Evolutionary conservation across 2,888 invertebrate species (phyloP), one percentile per base, ranked within the genome.

Genomic region (Chrysomela aeneicollis): DNA sequence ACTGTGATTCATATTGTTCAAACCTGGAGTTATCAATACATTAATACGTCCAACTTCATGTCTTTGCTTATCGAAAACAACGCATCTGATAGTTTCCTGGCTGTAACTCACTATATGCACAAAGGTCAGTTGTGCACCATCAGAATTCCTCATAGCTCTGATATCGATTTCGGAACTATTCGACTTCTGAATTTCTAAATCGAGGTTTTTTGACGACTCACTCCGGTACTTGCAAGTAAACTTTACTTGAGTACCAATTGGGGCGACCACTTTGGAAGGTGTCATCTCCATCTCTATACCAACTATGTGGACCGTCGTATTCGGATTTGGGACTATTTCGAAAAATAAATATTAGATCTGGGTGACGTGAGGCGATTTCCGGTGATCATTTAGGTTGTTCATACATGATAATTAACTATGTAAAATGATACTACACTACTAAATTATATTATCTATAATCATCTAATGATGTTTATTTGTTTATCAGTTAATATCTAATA

Each of bases 211-310:
- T 17, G 64, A 63, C 1, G 55, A 54, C 18, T 76, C 71, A 72
- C 83, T 83, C 64, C 82, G 76, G 77, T 86, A 87, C 66, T 82
- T 84, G 80, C 87, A 87, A 66, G 79, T 82, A 76, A 87, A 84
- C 66, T 73, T 73, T 64, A 86, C 81, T 68, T 76, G 69, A 52
- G 80, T 76, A 63, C 84, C 82, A 47, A 82, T 78, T 47, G 81
- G 77, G 49, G 82, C 82, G 50, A 75, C 73, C 57, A 82, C 82
- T 69, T 78, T 81, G 72, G 83, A 79, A 32, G 87, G 87, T 63
- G 78, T 82, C 76, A 86, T 79, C 78, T 84, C 84, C 81, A 86
- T 68, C 68, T 71, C 71, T 52, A 72, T 60, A 70, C 71, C 70
- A 47, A 63, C 61, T 68, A 53, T 49, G 47, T 63, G 55, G 46